These are phyloP conservation scores for Cloeon dipterum DNA, from an alignment of 2,888 invertebrate species.

Conservation along the genomic window DNA sequence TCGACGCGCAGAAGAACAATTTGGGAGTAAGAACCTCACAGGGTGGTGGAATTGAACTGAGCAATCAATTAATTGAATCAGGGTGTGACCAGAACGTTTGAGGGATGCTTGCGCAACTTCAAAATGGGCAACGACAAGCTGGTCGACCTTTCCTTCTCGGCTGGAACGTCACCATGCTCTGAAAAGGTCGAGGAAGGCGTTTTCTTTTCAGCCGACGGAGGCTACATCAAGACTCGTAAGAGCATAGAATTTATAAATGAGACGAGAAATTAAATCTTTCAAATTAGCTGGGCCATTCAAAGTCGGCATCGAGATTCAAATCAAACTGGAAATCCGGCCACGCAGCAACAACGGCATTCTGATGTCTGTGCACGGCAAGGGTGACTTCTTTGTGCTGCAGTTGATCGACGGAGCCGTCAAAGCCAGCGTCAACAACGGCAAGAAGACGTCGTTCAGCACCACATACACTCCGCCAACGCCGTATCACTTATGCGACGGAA, in stretches of 20 bases:
- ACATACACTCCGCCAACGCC: slow-evolving; percentile 39
- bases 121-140: slow-evolving; percentile 42
- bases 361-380: slow-evolving; percentile 60
- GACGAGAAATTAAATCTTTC: too few species aligned
- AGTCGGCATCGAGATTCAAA: slow-evolving; percentile 54
- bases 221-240: slow-evolving; percentile 17
- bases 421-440: slow-evolving; percentile 63
- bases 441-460: slow-evolving; percentile 51
- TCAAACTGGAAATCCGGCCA: slow-evolving; percentile 70
- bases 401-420: slow-evolving; percentile 65
- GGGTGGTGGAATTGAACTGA: too few species aligned
- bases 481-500: slow-evolving; percentile 70
- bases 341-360: slow-evolving; percentile 64
- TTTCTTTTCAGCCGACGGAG: slow-evolving; percentile 61
- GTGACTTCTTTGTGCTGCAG: slow-evolving; percentile 69
- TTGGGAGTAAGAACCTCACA: slow-evolving; percentile 14
- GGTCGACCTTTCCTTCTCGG: slow-evolving; percentile 28
- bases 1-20: slow-evolving; percentile 18
- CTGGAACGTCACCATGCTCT: slow-evolving; percentile 54
- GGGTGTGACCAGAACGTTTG: slow-evolving; percentile 43
- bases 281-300: slow-evolving; percentile 44
- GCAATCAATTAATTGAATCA: too few species aligned
- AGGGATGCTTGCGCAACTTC: slow-evolving; percentile 63
- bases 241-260: not conserved
- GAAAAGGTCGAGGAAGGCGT: slow-evolving; percentile 56